phyloP scores from a whole-genome alignment of 2,797 vertebrate species.

The Siniperca obscura region DNA sequence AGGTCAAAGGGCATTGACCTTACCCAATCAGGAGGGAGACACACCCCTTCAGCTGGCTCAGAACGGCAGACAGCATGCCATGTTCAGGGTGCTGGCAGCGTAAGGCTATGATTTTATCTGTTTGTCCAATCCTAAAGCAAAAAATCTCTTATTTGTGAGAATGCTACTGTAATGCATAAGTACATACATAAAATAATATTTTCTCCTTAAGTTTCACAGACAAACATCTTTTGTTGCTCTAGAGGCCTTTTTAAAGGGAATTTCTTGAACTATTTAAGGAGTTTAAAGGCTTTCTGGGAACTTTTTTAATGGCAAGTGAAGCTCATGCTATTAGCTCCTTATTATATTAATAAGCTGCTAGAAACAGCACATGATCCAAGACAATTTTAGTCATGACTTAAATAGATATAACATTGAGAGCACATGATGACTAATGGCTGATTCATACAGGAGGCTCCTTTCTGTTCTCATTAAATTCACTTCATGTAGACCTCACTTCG shows the following conservation, averaged over 20 bases:
- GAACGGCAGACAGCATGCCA: constrained; percentile 70
- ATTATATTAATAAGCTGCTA: background rate
- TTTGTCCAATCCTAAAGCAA: background rate
- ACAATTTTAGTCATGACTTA: background rate
- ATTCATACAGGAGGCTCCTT: background rate
- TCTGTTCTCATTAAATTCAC: constrained; percentile 6
- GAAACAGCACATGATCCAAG: constrained; percentile 2
- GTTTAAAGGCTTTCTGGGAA: constrained; percentile 6
- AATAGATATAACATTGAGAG: background rate
- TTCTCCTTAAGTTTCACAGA: background rate
- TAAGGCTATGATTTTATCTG: constrained; percentile 71
- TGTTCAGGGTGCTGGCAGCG: constrained; percentile 80
- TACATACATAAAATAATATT: no score
- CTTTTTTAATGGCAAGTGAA: background rate
- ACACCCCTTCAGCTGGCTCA: constrained; percentile 85
- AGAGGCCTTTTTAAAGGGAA: background rate
- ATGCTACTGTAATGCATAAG: background rate
- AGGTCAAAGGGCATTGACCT: constrained; percentile 77
- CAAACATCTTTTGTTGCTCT: background rate
- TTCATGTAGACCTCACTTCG: background rate
- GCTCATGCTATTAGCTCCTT: background rate
- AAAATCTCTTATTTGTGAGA: background rate
- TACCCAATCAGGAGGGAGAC: constrained; percentile 84
- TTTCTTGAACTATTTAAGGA: background rate
- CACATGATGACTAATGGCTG: constrained; percentile 11